Evolutionary conservation across 2,113 vertebrate genomes (phyloP), one percentile per base, ranked within the genome.

Genomic region (Oncorhynchus keta): DNA sequence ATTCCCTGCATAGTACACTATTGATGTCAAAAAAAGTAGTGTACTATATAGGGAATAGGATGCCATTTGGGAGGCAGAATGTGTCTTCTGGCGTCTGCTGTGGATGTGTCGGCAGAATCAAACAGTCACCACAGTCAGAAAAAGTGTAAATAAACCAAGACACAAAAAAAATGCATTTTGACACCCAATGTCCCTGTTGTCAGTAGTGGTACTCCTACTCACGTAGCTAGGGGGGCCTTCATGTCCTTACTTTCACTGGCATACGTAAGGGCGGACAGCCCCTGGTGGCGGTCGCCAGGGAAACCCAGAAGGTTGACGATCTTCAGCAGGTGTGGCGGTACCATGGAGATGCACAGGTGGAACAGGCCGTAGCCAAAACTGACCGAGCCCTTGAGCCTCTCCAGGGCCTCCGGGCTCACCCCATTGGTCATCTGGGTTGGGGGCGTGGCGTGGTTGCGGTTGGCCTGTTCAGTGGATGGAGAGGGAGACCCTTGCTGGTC

Each of bases 291-390:
- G 93, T 99, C 96, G 91, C 98, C 98, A 57, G 98, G 98, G 93
- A 99, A 99, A 78, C 98, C 98, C 94, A 99, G 95, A 90, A 99
- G 94, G 93, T 99, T 99, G 94, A 99, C 97, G 79, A 99, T 97
- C 95, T 99, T 99, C 92, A 99, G 96, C 80, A 99, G 95, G 93
- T 99, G 98, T 78, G 98, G 98, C 80, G 98, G 98, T 89, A 99
- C 98, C 98, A 99, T 99, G 75, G 98, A 99, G 93, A 99, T 98
- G 87, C 98, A 99, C 87, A 99, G 96, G 91, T 99, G 98, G 91
- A 99, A 99, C 91, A 99, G 96, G 74, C 93, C 93, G 79, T 99
- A 99, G 89, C 98, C 97, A 80, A 99, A 99, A 94, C 98, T 99
- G 85, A 99, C 98, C 49, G 98, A 97, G 89, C 97, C 98, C 93